Evolutionary conservation across 2,113 vertebrate species (phyloP).

Genomic region (Struthidea cinerea): DNA sequence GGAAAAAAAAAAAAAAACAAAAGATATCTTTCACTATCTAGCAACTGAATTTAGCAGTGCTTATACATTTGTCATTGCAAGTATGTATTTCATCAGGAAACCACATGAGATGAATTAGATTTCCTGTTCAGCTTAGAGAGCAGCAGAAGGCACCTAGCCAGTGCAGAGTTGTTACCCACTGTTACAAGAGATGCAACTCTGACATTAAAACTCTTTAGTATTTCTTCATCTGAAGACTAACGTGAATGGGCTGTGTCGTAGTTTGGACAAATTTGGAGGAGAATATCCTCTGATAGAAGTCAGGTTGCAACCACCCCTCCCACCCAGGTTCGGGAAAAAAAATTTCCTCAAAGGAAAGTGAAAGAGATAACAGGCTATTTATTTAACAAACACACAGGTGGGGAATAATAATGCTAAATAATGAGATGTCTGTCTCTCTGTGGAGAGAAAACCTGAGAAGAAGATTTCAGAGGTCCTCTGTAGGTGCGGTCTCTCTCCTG

Average conservation of each 20-base stretch:
- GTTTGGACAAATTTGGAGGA: too few relatives aligned
- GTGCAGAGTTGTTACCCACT: constrained; percentile 9
- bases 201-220: not conserved
- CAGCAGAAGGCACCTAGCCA: not conserved
- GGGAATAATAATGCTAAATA: too few relatives aligned
- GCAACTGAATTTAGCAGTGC: constrained; percentile 10
- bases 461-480: too few relatives aligned
- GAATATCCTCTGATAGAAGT: too few relatives aligned
- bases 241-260: not conserved
- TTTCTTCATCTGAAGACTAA: constrained; percentile 7
- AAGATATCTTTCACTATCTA: not conserved
- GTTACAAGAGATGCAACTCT: not conserved
- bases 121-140: constrained; percentile 59
- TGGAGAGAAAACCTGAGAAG: too few relatives aligned
- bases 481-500: too few relatives aligned
- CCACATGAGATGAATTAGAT: constrained; percentile 54
- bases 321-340: too few relatives aligned
- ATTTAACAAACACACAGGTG: too few relatives aligned
- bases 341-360: too few relatives aligned
- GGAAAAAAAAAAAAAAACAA: not conserved
- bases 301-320: too few relatives aligned
- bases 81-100: constrained; percentile 42
- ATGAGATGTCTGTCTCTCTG: too few relatives aligned
- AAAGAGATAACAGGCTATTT: too few relatives aligned
- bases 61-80: constrained; percentile 28